A percentile compares a stretch with the other conserved stretches of the same genome.
phyloP scores from a whole-genome alignment of 2,797 vertebrate species.

The Pangasius sanitwongsei region DNA sequence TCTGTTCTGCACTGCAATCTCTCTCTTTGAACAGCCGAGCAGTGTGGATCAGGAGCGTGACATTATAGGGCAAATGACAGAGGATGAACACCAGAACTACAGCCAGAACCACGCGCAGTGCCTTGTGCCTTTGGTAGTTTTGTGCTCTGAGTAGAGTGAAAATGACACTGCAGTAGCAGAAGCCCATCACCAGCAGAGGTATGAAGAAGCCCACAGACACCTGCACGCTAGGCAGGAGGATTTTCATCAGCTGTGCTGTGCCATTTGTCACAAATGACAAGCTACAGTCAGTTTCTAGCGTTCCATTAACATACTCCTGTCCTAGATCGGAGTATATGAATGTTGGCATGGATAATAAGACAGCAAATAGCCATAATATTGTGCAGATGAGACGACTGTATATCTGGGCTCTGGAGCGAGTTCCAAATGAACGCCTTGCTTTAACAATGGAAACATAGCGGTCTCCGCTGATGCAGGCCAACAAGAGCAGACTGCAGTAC shows the following conservation, averaged over 20 bases:
- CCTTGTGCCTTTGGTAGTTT: conserved; percentile 85
- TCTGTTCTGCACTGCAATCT: conserved; percentile 66
- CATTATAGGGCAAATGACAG: conserved; percentile 89
- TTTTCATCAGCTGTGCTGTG: conserved; percentile 74
- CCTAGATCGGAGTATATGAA: conserved; percentile 75
- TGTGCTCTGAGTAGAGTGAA: conserved; percentile 77
- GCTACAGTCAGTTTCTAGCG: conserved; percentile 68
- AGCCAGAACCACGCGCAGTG: conserved; percentile 81
- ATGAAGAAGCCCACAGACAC: conserved; percentile 84
- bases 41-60: conserved; percentile 75
- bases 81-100: conserved; percentile 84
- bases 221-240: conserved; percentile 79
- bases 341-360: conserved; percentile 78
- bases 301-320: not conserved
- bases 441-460: conserved; percentile 89
- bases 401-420: conserved; percentile 68
- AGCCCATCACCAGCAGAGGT: conserved; percentile 82
- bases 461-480: conserved; percentile 88
- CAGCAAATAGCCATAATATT: conserved; percentile 77
- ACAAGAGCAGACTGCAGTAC: conserved; percentile 87
- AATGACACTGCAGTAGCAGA: conserved; percentile 83
- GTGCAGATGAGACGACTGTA: conserved; percentile 78
- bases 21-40: conserved; percentile 68
- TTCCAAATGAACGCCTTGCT: conserved; percentile 80
- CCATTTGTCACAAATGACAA: conserved; percentile 63